phyloP scores from a whole-genome alignment of 2,888 invertebrate genomes.

The Perizoma affinitatum region DNA sequence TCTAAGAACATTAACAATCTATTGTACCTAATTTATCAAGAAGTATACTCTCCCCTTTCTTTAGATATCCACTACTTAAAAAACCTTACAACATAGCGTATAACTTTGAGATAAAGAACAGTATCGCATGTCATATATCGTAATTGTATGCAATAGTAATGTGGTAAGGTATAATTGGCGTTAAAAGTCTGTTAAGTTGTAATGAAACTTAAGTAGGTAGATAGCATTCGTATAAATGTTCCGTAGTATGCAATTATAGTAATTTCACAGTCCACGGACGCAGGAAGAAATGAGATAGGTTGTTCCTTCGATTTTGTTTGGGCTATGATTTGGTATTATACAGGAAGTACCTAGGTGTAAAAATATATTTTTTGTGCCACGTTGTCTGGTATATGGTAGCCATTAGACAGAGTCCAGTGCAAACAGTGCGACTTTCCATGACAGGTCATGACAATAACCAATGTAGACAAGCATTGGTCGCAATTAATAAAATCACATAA shows the following conservation, averaged over 20 bases:
- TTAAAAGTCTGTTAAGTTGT: slow-evolving; percentile 79
- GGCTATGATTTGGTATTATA: too few relatives aligned
- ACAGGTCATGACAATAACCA: too few relatives aligned
- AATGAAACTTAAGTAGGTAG: slow-evolving; percentile 78
- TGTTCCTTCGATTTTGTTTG: slow-evolving; percentile 10
- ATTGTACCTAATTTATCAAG: slow-evolving; percentile 70
- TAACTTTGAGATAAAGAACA: slow-evolving; percentile 38
- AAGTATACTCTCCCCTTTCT: slow-evolving; percentile 70
- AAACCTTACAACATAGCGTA: slow-evolving; percentile 30
- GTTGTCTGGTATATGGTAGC: too few relatives aligned
- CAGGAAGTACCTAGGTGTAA: too few relatives aligned
- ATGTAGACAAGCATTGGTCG: too few relatives aligned
- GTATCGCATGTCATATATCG: slow-evolving; percentile 23
- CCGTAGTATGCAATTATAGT: slow-evolving; percentile 64
- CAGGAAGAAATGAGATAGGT: slow-evolving; percentile 27
- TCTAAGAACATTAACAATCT: slow-evolving; percentile 71
- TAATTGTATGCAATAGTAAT: slow-evolving; percentile 33
- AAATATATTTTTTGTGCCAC: too few relatives aligned
- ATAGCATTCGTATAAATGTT: slow-evolving; percentile 69
- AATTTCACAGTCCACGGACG: slow-evolving; percentile 60
- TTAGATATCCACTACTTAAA: slow-evolving; percentile 28
- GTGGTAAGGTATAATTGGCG: slow-evolving; percentile 67
- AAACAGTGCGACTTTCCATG: too few relatives aligned
- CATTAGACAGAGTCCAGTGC: too few relatives aligned
- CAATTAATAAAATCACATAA: too few relatives aligned